phyloP scores from a whole-genome alignment of 2,113 vertebrate species.

The Vulpes lagopus region DNA sequence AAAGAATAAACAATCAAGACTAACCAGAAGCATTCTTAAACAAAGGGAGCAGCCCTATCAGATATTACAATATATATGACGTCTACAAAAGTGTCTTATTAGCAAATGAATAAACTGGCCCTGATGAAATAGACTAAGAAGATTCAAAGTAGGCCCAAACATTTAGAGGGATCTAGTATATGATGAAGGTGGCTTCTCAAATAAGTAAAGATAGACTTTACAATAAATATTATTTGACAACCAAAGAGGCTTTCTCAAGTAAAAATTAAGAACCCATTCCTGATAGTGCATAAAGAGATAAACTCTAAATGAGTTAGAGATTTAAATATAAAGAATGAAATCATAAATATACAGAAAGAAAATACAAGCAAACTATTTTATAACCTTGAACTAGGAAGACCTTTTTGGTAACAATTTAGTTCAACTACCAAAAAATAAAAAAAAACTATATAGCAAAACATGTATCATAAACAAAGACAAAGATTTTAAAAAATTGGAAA shows the following conservation, averaged over 20 bases:
- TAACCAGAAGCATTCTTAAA: not conserved
- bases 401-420: not conserved
- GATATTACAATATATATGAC: not conserved
- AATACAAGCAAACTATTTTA: not conserved
- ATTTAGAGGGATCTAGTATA: not conserved
- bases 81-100: not conserved
- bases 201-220: not conserved
- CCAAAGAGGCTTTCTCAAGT: not conserved
- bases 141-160: not conserved
- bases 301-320: not conserved
- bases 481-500: not conserved
- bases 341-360: not conserved
- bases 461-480: conserved; percentile 36
- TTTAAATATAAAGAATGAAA: conserved; percentile 40
- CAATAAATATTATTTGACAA: not conserved
- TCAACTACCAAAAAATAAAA: not conserved
- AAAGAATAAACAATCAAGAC: not conserved
- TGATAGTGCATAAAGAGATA: not conserved
- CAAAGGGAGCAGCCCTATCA: not conserved
- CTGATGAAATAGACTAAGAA: not conserved
- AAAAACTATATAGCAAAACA: not conserved
- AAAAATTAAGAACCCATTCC: not conserved
- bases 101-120: conserved; percentile 1
- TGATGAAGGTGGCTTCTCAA: conserved; percentile 7
- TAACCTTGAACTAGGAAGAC: not conserved